These are phyloP conservation scores for Amia ocellicauda DNA, from an alignment of 2,113 vertebrate genomes.

Conservation along the genomic window DNA sequence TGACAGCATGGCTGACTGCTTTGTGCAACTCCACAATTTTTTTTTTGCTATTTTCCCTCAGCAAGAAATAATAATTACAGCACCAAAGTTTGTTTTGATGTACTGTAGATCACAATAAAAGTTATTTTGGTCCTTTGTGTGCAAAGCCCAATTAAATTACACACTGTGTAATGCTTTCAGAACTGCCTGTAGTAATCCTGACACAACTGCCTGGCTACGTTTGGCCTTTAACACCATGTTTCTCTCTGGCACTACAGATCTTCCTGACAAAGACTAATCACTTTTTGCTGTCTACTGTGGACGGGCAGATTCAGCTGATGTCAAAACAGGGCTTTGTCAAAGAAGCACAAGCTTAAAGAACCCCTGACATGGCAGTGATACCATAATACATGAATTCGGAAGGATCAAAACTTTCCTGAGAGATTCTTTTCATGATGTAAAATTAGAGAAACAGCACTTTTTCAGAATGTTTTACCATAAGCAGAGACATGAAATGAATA, in stretches of 20 bases:
- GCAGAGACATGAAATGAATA: too few species aligned
- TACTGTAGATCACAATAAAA: background rate
- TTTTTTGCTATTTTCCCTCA: background rate
- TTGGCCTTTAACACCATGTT: background rate
- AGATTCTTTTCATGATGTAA: background rate
- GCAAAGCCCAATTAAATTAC: background rate
- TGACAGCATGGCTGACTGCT: too few species aligned
- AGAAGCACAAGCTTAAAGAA: background rate
- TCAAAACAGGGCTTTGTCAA: background rate
- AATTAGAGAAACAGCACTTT: background rate
- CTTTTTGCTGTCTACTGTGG: too few species aligned
- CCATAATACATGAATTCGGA: background rate
- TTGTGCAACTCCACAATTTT: too few species aligned
- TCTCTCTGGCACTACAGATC: too few species aligned
- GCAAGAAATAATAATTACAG: background rate
- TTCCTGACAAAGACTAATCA: background rate
- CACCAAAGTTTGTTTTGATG: background rate
- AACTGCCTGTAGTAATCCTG: background rate
- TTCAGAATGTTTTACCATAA: too few species aligned
- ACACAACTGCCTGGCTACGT: background rate
- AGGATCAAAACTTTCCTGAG: background rate
- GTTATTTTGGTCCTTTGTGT: background rate
- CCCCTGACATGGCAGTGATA: background rate
- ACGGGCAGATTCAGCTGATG: background rate
- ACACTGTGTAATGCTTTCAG: background rate